These are phyloP conservation scores for Lepidothrix coronata DNA, from an alignment of 2,113 vertebrate species.

Conservation along the genomic window DNA sequence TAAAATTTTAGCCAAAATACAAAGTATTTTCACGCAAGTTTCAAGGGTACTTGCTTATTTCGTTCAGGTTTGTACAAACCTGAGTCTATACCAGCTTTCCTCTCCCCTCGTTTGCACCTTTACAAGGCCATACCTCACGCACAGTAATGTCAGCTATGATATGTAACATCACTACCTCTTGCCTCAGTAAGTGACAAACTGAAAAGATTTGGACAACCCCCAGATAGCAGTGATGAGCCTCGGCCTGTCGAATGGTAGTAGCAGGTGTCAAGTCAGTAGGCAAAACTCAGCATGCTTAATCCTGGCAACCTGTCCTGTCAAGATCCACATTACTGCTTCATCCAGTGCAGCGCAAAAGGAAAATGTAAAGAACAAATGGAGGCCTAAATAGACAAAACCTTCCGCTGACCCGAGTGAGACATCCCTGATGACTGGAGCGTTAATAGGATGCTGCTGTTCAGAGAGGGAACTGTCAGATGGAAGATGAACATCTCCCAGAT, in stretches of 20 bases:
- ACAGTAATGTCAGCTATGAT: not conserved
- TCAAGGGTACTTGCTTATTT: not conserved
- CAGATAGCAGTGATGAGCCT: not conserved
- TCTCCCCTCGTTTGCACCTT: not conserved
- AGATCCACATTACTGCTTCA: not conserved
- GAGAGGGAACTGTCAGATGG: not conserved
- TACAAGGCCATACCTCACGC: not conserved
- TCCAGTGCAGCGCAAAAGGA: not conserved
- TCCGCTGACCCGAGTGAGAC: not conserved
- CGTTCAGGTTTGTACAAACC: not conserved
- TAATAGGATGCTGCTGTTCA: constrained; percentile 47
- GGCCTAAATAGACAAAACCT: constrained; percentile 6
- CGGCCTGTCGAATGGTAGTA: not conserved
- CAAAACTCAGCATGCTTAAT: constrained; percentile 32
- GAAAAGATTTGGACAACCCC: constrained; percentile 22
- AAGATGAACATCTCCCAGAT: constrained; percentile 53
- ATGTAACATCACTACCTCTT: not conserved
- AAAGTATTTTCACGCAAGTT: not conserved
- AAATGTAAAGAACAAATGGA: constrained; percentile 5
- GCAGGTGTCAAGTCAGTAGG: constrained; percentile 46
- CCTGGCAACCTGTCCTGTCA: constrained; percentile 14
- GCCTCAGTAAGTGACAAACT: not conserved
- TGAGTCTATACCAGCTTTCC: not conserved
- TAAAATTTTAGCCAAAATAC: not conserved
- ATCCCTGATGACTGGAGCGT: constrained; percentile 1